Evolutionary conservation across 2,113 vertebrate genomes (phyloP).

Genomic region (Geococcyx californianus): DNA sequence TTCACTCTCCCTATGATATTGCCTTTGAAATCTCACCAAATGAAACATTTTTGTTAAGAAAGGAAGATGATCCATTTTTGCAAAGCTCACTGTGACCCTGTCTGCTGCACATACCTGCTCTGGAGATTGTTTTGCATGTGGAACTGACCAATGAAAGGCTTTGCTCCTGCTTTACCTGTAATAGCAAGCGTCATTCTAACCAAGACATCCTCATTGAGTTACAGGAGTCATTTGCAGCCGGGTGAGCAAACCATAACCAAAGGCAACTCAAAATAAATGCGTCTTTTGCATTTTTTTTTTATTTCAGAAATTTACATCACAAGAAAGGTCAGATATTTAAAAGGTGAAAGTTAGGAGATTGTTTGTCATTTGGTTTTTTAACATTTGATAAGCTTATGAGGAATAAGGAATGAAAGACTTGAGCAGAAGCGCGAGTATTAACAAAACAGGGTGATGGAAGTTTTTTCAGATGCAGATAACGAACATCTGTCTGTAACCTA

Average conservation of each 20-base stretch:
- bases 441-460: neutral
- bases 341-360: neutral
- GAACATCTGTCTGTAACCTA: neutral
- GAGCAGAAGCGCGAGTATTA: neutral
- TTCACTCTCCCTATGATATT: neutral
- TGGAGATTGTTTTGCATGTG: neutral
- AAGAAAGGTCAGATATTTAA: constrained; percentile 1
- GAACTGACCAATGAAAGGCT: neutral
- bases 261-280: neutral
- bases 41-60: neutral
- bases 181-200: constrained; percentile 2
- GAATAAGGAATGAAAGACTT: constrained; percentile 16
- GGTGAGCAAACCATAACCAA: neutral
- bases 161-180: neutral
- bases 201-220: neutral
- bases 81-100: neutral
- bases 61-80: neutral
- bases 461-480: neutral
- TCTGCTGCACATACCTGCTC: neutral
- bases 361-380: constrained; percentile 26
- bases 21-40: neutral
- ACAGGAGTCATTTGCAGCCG: neutral
- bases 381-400: neutral
- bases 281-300: neutral
- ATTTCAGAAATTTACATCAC: neutral